Evolutionary conservation across 2,797 vertebrate genomes (phyloP), one percentile per base, ranked within the genome.

Genomic region (Myotis findleyi): DNA sequence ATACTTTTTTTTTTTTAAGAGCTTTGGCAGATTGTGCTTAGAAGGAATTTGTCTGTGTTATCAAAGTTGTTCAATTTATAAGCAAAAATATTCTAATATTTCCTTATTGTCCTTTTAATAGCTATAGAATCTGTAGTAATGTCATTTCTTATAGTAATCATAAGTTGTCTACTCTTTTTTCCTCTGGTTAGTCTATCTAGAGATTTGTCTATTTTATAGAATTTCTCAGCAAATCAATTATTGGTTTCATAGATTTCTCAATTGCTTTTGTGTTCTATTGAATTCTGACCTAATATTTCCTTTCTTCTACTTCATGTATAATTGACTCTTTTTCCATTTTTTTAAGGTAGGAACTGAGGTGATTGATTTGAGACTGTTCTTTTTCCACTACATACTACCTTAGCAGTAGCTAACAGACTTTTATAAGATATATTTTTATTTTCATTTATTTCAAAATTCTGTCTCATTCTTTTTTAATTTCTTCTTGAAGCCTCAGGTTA

Each of bases 271-370:
- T 91, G 18, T 18, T 68, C 33, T 30, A 8, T 33, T 93, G 73
- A 79, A 16, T 84, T 89, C 6, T 62, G 66, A 38, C 44, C 5
- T 2, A 30, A 11, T 12, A 27, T 77, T 57, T 68, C 18, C n/a
- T 85, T 68, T 68, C 36, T 83, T 83, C 25, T 36, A 30, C n/a
- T 93, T 89, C 51, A 83, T 89, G 23, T 92, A 30, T 92, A 76
- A 84, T 68, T 85, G 16, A 53, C 21, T 47, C 25, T 59, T 25
- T 77, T 36, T 21, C 8, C 51, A 10, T 80, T 72, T 81, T 82
- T 59, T 73, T 82, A 76, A 77, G 36, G 27, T 76, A 75, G 57
- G 64, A 12, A 16, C 30, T 76, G 27, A 84, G 47, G 59, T 68
- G 16, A 76, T 36, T 55, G 14, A 44, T 66, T 91, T 27, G 33